Evolutionary conservation across 64 coral and sea anemone species (phyloP).

Genomic region (Orbicella faveolata): DNA sequence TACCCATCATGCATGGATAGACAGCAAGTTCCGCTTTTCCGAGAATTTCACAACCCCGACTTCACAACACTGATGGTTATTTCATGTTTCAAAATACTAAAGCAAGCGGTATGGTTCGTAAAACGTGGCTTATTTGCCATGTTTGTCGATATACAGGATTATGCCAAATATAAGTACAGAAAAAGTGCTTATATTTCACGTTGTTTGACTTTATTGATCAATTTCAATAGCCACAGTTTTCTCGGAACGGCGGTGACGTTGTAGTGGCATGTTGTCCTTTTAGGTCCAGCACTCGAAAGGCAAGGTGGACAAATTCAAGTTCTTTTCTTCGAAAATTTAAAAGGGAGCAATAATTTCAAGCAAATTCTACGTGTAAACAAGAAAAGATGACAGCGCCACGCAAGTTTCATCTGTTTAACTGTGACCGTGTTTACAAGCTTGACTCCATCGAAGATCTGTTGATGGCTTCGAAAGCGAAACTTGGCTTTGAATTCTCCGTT

Average conservation of each 20-base stretch:
- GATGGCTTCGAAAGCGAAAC: not conserved
- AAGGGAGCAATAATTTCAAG: not conserved
- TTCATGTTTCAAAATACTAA: not conserved
- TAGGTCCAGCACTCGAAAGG: too few relatives aligned
- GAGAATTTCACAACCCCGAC: not conserved
- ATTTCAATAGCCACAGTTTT: too few relatives aligned
- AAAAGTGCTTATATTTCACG: too few relatives aligned
- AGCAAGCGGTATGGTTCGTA: not conserved
- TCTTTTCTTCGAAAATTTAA: not conserved
- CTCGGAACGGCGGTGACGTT: too few relatives aligned
- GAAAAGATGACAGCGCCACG: not conserved
- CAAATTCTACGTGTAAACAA: not conserved
- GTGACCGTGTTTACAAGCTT: constrained; percentile 60
- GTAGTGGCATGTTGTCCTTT: too few relatives aligned
- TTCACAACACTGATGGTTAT: too few relatives aligned
- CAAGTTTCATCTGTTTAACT: constrained; percentile 70
- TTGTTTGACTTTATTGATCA: too few relatives aligned
- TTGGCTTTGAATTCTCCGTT: not conserved
- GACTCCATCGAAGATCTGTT: constrained; percentile 40
- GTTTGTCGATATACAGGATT: too few relatives aligned
- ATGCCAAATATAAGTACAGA: too few relatives aligned
- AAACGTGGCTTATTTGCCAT: too few relatives aligned
- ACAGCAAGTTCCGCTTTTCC: not conserved
- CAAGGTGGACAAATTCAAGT: too few relatives aligned
- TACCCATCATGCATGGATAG: not conserved